A percentile compares a stretch with the other conserved stretches of the same genome.
phyloP scores from a whole-genome alignment of 2,113 vertebrate species.

The Nothoprocta perdicaria region DNA sequence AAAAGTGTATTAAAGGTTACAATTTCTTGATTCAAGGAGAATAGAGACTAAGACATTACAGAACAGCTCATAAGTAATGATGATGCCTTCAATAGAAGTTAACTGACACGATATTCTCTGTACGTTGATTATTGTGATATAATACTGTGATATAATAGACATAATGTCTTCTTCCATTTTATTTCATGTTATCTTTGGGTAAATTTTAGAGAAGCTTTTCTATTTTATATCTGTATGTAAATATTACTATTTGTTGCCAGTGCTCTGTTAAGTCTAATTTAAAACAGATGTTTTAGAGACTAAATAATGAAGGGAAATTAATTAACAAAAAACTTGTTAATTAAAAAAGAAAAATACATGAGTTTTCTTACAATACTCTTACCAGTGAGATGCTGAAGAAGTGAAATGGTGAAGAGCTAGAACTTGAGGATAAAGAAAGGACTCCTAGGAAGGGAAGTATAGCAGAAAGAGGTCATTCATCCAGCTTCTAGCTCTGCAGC shows the following conservation, averaged over 20 bases:
- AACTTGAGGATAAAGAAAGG: not conserved
- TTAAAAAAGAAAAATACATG: not conserved
- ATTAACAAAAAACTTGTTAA: not conserved
- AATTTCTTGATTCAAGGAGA: not conserved
- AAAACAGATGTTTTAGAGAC: not conserved
- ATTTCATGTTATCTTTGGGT: no score
- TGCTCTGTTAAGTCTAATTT: not conserved
- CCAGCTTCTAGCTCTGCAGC: not conserved
- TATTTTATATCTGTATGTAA: not conserved
- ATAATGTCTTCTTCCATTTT: rapidly evolving
- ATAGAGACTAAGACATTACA: not conserved
- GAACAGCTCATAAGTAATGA: not conserved
- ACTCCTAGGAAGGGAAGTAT: not conserved
- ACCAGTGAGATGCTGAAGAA: not conserved
- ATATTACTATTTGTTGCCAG: not conserved
- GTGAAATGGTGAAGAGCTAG: not conserved
- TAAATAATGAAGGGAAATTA: not conserved
- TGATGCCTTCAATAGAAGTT: not conserved
- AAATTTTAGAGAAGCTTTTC: not conserved
- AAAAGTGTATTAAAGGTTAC: not conserved
- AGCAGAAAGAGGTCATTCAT: not conserved
- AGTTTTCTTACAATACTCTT: not conserved
- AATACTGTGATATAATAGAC: no score
- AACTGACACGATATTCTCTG: not conserved
- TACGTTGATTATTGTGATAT: not conserved